Conservation (phyloP, 2,888 invertebrate species). For the Drepanosiphum platanoidis region DNA sequence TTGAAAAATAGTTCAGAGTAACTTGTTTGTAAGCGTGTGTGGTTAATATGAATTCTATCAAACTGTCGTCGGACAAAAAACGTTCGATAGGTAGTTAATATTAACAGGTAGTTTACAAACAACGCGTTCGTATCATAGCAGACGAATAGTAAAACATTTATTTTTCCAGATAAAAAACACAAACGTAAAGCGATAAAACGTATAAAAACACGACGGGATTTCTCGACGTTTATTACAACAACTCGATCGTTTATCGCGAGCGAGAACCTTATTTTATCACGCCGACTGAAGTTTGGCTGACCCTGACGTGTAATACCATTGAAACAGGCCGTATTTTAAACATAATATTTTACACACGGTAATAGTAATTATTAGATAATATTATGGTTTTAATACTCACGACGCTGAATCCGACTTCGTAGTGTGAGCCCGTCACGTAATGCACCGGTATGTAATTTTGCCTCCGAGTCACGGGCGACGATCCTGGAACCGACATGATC, state of each 20-base stretch:
- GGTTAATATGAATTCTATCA: neutral
- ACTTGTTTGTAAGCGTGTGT: neutral
- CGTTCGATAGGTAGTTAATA: too few relatives aligned
- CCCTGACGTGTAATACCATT: neutral
- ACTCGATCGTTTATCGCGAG: neutral
- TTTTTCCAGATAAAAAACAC: neutral
- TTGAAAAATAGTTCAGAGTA: neutral
- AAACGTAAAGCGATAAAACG: neutral
- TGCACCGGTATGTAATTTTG: slow-evolving; percentile 80
- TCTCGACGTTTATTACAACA: neutral
- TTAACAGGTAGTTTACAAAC: too few relatives aligned
- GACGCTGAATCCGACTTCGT: slow-evolving; percentile 87
- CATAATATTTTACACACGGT: fast-evolving
- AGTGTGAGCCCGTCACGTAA: slow-evolving; percentile 81
- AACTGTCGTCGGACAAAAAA: neutral
- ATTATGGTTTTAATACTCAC: slow-evolving; percentile 71
- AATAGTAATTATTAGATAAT: neutral
- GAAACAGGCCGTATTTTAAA: neutral
- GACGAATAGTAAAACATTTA: too few relatives aligned
- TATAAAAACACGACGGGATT: neutral
- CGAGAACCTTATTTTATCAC: neutral
- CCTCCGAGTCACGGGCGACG: slow-evolving; percentile 66
- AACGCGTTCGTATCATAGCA: neutral
- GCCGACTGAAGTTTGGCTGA: too few relatives aligned
- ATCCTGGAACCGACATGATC: slow-evolving; percentile 26